phyloP scores from a whole-genome alignment of 2,113 vertebrate species.

The Papio anubis region DNA sequence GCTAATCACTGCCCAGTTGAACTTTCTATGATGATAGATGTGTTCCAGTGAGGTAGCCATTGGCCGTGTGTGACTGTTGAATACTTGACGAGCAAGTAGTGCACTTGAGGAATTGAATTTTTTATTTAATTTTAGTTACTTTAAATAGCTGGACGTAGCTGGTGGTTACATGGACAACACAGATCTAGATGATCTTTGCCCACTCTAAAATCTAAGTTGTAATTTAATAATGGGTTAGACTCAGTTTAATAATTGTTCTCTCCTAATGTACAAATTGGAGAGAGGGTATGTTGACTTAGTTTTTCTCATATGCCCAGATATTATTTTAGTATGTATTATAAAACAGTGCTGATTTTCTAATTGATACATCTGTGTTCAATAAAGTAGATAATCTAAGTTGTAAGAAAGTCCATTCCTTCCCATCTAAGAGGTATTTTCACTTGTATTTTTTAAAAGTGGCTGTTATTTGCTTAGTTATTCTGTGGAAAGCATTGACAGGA shows the following conservation, averaged over 20 bases:
- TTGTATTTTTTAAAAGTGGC: neutral
- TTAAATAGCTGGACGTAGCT: neutral
- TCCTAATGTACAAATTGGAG: constrained; percentile 38
- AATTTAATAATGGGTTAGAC: neutral
- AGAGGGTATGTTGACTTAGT: neutral
- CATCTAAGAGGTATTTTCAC: neutral
- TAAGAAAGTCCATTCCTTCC: constrained; percentile 34
- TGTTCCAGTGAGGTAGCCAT: neutral
- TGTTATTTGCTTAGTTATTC: neutral
- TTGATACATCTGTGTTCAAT: neutral
- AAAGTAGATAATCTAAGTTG: neutral
- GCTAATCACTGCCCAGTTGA: neutral
- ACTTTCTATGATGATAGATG: neutral
- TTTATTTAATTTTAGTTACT: neutral
- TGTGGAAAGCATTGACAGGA: neutral
- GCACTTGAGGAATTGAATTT: neutral
- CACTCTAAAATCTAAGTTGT: neutral
- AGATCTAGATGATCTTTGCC: neutral
- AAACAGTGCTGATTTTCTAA: neutral
- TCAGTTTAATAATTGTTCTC: neutral
- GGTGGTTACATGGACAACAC: neutral
- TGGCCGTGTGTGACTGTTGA: neutral
- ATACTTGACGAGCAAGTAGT: neutral
- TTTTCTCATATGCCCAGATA: neutral
- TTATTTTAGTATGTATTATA: constrained; percentile 23